Evolutionary conservation across 2,888 invertebrate species (phyloP), one percentile per base, ranked within the genome.

Genomic region (Pilophorus perplexus): DNA sequence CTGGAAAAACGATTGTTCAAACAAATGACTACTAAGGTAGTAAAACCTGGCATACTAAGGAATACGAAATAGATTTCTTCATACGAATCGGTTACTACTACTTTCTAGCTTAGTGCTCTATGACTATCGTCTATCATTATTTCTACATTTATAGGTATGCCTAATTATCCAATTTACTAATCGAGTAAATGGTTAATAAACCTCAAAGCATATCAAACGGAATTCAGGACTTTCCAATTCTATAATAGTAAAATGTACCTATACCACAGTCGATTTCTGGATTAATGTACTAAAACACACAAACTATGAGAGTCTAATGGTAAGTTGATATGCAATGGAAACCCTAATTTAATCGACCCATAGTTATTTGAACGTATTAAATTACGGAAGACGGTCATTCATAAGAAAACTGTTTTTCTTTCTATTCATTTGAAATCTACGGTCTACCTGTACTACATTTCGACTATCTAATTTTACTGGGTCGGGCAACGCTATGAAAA

Each of bases 381-480:
- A 64, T 40, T 46, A 64, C 52, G 14, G 48, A 62, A 62, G 46
- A 48, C 40, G 12, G 48, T 46, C 62, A 62, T 62, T 62, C 62
- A 62, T 44, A 62, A 40, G 52, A 64, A 64, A 62, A 48, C 50
- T 52, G 10, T 16, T 62, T n/a, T 60, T 50, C 28, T 48, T 33
- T 40, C 37, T 42, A 14, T 37, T 38, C 40, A 46, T 23, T 64
- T 64, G 50, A 46, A 46, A 28, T 44, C 62, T 62, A 62, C 62
- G 14, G 22, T 44, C 66, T 42, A 44, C 55, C 67, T 69, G 66
- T 64, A 60, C 70, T 69, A 68, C 68, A 48, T 25, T 40, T 65
- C 22, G 62, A 68, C 70, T 71, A 70, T 48, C 68, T 68, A 70
- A 66, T 25, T 66, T 46, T 70, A 69, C 67, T 69, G 65, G 66